phyloP scores from a whole-genome alignment of 2,888 invertebrate genomes.

The Pogonocherus hispidulus region DNA sequence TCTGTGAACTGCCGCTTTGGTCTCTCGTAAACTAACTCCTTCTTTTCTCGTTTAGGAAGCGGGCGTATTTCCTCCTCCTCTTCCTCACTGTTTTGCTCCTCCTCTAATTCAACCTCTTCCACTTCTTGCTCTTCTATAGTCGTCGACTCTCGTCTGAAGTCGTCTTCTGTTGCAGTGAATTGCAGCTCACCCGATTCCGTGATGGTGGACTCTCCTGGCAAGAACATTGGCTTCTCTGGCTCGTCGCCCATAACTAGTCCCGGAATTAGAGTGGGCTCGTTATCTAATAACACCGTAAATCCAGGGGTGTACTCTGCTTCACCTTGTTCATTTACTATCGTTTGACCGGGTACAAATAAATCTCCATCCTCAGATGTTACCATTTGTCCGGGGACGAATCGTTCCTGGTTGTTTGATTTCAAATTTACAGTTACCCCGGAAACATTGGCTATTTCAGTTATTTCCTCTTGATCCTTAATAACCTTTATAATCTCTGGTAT shows the following conservation, averaged over 20 bases:
- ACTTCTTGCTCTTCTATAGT: constrained; percentile 54
- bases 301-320: constrained; percentile 83
- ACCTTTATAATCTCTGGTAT: constrained; percentile 75
- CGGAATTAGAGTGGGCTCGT: constrained; percentile 84
- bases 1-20: constrained; percentile 62
- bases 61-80: constrained; percentile 55
- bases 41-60: constrained; percentile 54
- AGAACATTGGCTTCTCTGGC: constrained; percentile 67
- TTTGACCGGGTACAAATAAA: constrained; percentile 78
- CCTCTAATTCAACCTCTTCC: constrained; percentile 55
- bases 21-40: constrained; percentile 64
- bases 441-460: constrained; percentile 74
- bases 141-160: constrained; percentile 65
- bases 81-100: constrained; percentile 61
- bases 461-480: constrained; percentile 74
- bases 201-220: constrained; percentile 66
- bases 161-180: constrained; percentile 65
- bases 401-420: constrained; percentile 74
- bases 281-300: constrained; percentile 83
- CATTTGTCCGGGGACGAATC: constrained; percentile 83
- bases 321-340: constrained; percentile 79
- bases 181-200: constrained; percentile 65
- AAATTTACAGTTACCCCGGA: constrained; percentile 72
- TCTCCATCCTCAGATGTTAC: constrained; percentile 74
- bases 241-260: constrained; percentile 81